Evolutionary conservation across 2,113 vertebrate species (phyloP).

Genomic region (Furnarius figulus): DNA sequence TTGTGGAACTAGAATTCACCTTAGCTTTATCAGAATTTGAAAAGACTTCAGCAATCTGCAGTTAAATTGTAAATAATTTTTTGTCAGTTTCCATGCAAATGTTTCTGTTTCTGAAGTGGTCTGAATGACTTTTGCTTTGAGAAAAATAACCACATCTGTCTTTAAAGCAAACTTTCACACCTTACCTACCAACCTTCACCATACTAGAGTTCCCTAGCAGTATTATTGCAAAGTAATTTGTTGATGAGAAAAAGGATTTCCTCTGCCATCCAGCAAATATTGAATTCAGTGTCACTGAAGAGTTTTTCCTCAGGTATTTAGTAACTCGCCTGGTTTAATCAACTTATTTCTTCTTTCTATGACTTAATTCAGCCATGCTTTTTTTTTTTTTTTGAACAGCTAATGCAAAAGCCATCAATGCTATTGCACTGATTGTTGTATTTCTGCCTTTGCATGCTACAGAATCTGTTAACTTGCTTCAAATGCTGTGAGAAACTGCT

Average conservation of each 20-base stretch:
- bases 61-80: not conserved
- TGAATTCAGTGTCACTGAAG: not conserved
- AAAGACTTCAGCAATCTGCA: not conserved
- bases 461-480: constrained; percentile 1
- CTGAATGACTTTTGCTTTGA: not conserved
- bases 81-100: not conserved
- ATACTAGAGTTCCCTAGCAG: not conserved
- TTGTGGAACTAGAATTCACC: not conserved
- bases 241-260: not conserved
- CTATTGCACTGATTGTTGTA: not conserved
- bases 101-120: not conserved
- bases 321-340: not conserved
- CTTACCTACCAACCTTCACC: not conserved
- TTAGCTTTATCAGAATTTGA: not conserved
- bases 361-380: not conserved
- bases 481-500: not conserved
- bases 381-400: not conserved
- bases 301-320: not conserved
- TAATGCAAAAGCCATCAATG: not conserved
- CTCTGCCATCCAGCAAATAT: not conserved
- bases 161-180: not conserved
- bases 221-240: not conserved
- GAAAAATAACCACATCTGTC: not conserved
- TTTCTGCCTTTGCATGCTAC: not conserved
- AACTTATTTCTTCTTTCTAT: not conserved